These are phyloP conservation scores for Matsumurasca onukii DNA, from an alignment of 1,140 invertebrate genomes.

Conservation along the genomic window DNA sequence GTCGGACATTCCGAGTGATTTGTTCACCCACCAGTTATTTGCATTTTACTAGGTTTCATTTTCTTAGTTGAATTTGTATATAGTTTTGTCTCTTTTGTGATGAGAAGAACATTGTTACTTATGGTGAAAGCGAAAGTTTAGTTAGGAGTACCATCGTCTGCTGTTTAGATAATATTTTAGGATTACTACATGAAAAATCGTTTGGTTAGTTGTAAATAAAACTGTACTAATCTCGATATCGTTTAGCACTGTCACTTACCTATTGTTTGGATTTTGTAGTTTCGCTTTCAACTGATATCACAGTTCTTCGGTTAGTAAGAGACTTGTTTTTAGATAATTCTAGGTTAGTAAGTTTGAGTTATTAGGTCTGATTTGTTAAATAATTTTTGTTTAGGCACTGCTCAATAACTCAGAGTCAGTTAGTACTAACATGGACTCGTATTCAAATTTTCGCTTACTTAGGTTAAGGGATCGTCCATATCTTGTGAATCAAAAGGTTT, in stretches of 20 bases:
- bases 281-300: background rate
- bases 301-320: background rate
- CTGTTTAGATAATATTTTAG: constrained; percentile 19
- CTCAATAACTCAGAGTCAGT: constrained; percentile 11
- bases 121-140: background rate
- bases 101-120: background rate
- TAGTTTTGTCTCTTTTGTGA: constrained; percentile 21
- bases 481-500: constrained; percentile 16
- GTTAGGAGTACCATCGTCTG: background rate
- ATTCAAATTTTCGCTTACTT: constrained; percentile 24
- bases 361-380: background rate
- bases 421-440: constrained; percentile 15
- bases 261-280: background rate
- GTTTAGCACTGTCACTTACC: background rate
- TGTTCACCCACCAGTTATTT: constrained; percentile 7
- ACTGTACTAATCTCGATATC: no score
- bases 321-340: constrained; percentile 19
- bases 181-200: no score
- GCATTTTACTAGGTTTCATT: constrained; percentile 19
- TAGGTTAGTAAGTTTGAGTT: background rate
- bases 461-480: constrained; percentile 27
- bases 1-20: constrained; percentile 7
- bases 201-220: no score
- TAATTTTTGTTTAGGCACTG: constrained; percentile 3
- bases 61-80: constrained; percentile 21